Evolutionary conservation across 1,140 invertebrate genomes (phyloP).

Genomic region (Tetranychus urticae): DNA sequence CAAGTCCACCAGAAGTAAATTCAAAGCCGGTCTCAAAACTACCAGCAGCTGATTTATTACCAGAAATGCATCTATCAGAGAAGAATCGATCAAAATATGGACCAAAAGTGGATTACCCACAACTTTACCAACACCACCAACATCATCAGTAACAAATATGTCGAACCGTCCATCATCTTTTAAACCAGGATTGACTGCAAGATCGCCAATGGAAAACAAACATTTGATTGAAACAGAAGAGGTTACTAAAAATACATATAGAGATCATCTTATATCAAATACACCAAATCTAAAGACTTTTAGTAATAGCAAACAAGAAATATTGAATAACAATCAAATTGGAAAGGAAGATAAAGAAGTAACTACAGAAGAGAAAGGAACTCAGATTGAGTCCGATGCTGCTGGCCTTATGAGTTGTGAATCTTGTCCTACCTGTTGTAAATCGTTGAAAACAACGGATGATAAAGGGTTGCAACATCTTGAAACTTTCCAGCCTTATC

Average conservation of each 20-base stretch:
- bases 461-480: no score
- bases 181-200: no score
- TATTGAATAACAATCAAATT: background rate
- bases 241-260: no score
- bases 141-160: no score
- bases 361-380: slow-evolving; percentile 13
- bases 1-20: background rate
- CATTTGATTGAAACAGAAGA: no score
- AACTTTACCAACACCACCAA: background rate
- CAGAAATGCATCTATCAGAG: slow-evolving; percentile 3
- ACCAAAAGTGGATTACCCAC: slow-evolving; percentile 8
- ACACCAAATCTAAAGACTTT: background rate
- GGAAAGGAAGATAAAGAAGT: background rate
- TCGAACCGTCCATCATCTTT: background rate
- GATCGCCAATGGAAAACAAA: no score
- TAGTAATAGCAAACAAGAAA: background rate
- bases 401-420: slow-evolving; percentile 15
- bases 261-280: no score
- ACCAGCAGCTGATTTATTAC: background rate
- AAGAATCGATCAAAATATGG: slow-evolving; percentile 13
- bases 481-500: no score
- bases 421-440: slow-evolving; percentile 13
- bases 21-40: background rate
- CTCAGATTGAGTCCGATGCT: slow-evolving; percentile 18
- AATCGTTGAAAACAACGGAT: background rate